Conservation (phyloP, 1,140 invertebrate genomes). For the Hesperophylax magnus region DNA sequence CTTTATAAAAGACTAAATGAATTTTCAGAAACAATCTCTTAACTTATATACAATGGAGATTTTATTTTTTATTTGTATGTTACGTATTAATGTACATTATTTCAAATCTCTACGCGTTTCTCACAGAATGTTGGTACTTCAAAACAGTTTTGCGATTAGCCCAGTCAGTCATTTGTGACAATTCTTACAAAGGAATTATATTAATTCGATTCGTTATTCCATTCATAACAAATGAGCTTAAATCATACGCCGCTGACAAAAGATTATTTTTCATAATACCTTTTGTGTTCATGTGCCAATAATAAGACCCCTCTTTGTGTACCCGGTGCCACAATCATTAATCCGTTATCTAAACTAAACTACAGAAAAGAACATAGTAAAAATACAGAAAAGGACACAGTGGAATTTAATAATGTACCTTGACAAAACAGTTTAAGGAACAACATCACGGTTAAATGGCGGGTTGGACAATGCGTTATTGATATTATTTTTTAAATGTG, state of each 20-base stretch:
- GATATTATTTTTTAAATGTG: slow-evolving; percentile 9
- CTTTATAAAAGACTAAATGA: too few species aligned
- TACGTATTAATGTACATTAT: too few species aligned
- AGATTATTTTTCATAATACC: slow-evolving; percentile 21
- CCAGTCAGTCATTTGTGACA: neutral
- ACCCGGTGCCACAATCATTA: slow-evolving; percentile 2
- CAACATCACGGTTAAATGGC: neutral
- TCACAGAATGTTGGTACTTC: too few species aligned
- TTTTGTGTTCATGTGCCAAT: neutral
- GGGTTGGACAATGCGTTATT: slow-evolving; percentile 5
- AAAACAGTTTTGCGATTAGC: slow-evolving; percentile 1
- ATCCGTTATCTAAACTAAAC: neutral
- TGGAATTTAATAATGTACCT: too few species aligned
- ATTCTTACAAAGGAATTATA: slow-evolving; percentile 9
- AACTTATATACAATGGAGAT: too few species aligned
- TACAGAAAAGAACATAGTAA: too few species aligned
- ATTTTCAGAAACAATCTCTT: too few species aligned
- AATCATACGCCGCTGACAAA: slow-evolving; percentile 4
- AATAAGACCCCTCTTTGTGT: neutral
- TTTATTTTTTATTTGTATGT: too few species aligned
- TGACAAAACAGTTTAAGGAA: too few species aligned
- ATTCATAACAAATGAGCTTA: slow-evolving; percentile 23
- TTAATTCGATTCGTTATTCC: slow-evolving; percentile 13
- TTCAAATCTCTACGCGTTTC: too few species aligned
- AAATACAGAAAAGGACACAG: too few species aligned